Base-by-base conservation (phyloP, 1,140 invertebrate genomes). In the Pseudomyrmex cubaensis region DNA sequence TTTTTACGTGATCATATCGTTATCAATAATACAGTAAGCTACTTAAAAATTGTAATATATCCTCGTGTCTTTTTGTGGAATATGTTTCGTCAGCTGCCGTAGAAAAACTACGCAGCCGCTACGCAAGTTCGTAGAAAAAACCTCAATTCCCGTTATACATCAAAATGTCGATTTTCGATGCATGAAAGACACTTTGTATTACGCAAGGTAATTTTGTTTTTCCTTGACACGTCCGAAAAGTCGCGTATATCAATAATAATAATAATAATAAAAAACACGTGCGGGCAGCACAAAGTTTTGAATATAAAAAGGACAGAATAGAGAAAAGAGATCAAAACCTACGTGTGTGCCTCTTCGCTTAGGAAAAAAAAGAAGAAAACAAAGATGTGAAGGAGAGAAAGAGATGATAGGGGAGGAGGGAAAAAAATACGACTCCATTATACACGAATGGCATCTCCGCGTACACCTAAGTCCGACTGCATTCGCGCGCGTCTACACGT, bases 161-260 rank as follows among this genome's bases (percentile, higher is more conserved):
- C 87, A 92, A 93, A 35, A 92, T 90, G 88, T 90, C 87, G 86
- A 87, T 90, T 90, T 80, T 93, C 91, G 90, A 93, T 92, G 92
- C 90, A 88, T 92, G 89, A 93, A 92, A 92, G 90, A 93, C 90
- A 93, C 91, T 92, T 92, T 90, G 90, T 92, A 92, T 91, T 84
- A 86, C 78, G 74, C 73, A 85, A 85, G 87, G 86, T 82, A 89
- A 88, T 62, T 80, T 66, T 54, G 20, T 77, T 67, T 61, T 73
- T 74, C 61, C 74, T 77, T 85, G 70, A 69, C 83, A 78, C 83
- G 64, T 83, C 48, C 86, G 83, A 88, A 82, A 82, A 85, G 85
- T 85, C 75, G 85, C 35, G 35, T 35, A 7, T 84, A 84, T 73
- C 76, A 73, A 61, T 86, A 64, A 64, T 78, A 87, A 85, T 75